Base-by-base conservation (phyloP, 2,113 vertebrate genomes). In the Xiphias gladius region DNA sequence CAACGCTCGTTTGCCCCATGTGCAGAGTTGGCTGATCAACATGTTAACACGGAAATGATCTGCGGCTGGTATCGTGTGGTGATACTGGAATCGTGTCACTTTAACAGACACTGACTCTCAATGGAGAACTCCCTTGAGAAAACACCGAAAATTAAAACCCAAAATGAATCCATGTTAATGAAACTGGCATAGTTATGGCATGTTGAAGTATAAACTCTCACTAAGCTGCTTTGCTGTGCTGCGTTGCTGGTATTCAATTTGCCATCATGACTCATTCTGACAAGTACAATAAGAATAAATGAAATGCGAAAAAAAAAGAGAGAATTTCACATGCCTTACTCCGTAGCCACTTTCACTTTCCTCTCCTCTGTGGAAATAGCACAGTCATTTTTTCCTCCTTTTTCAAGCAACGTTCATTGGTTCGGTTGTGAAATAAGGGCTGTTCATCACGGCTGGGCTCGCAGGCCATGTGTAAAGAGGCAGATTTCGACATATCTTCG, bases 371-470 rank as follows among this genome's bases (percentile, higher is more conserved):
- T 67, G 64, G 67, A 19, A 76, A 76, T 50, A 64, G 73, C 78
- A n/a, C n/a, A n/a, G n/a, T n/a, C 26, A 70, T 76, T 81, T 79
- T 79, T 83, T 61, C 46, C 55, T 39, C 30, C 66, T 48, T 16
- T 14, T 83, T 37, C 16, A 14, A 64, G 58, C 55, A 63, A 39
- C 67, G 71, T 83, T 80, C 24, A 84, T 85, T 86, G 66, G 80
- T 89, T 85, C 79, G 64, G n/a, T 82, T 24, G 69, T 82, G 73
- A 86, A 93, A 90, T 77, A 80, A 76, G 57, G 46, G 68, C 77
- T 78, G 89, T 94, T 93, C 73, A 89, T 94, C 92, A 92, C 78
- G 50, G 59, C 78, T 22, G 64, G 79, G 58, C 77, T 79, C 32
- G 59, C 76, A 70, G 73, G 35, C 70, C 73, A 41, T 86, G 85